Evolutionary conservation across 2,113 vertebrate species (phyloP).

Genomic region (Erythrolamprus reginae): DNA sequence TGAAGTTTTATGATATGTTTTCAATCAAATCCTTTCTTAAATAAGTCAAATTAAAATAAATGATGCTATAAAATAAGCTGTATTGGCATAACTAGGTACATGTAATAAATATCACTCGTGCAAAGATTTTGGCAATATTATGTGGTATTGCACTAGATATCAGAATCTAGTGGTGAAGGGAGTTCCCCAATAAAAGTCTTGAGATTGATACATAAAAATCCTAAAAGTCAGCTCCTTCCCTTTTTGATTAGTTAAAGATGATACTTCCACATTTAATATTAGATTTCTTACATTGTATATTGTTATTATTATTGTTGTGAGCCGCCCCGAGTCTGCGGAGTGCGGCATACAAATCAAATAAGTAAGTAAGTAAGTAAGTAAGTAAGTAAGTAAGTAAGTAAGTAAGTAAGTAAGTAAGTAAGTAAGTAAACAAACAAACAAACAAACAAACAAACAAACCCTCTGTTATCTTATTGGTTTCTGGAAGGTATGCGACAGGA

Average conservation of each 20-base stretch:
- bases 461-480: too few species aligned
- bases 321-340: too few species aligned
- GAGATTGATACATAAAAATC: neutral
- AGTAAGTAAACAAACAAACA: too few species aligned
- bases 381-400: too few species aligned
- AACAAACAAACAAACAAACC: too few species aligned
- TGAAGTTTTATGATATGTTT: neutral
- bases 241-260: conserved; percentile 24
- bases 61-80: neutral
- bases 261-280: too few species aligned
- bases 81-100: neutral
- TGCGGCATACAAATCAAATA: too few species aligned
- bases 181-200: conserved; percentile 28
- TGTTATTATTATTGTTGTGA: too few species aligned
- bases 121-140: neutral
- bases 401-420: too few species aligned
- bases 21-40: neutral
- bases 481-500: too few species aligned
- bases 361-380: too few species aligned
- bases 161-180: conserved; percentile 33
- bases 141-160: neutral
- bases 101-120: conserved; percentile 36
- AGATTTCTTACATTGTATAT: too few species aligned
- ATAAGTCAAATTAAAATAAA: neutral
- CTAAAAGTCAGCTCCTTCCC: conserved; percentile 31